Percentiles rank a stretch among this genome's conserved stretches.
phyloP scores from a whole-genome alignment of 2,888 invertebrate species.

The Emesis russula region DNA sequence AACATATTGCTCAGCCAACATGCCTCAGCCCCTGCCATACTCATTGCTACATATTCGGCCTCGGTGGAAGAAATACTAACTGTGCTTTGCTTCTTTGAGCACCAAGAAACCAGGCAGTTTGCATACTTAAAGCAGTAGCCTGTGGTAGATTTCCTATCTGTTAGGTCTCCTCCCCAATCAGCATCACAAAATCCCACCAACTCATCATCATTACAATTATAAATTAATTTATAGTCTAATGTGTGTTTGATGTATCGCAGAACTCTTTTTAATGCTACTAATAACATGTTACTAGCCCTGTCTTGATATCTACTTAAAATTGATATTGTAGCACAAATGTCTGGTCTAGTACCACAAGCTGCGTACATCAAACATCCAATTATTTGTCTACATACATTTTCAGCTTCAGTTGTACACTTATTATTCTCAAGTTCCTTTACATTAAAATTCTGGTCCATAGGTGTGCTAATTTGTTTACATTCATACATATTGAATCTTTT shows the following conservation, averaged over 20 bases:
- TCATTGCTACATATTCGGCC: constrained; percentile 82
- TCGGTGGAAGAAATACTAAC: constrained; percentile 86
- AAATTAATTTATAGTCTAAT: constrained; percentile 65
- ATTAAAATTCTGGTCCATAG: constrained; percentile 77
- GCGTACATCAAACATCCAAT: constrained; percentile 79
- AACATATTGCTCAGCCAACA: constrained; percentile 64
- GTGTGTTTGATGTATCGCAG: constrained; percentile 63
- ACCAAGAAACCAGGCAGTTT: constrained; percentile 79
- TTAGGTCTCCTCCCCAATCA: constrained; percentile 79
- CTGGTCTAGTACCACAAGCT: constrained; percentile 77
- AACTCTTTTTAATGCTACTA: constrained; percentile 54
- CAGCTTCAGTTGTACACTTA: constrained; percentile 33
- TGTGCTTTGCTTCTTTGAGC: constrained; percentile 80
- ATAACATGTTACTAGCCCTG: constrained; percentile 52
- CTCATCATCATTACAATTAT: constrained; percentile 65
- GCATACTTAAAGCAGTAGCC: constrained; percentile 75
- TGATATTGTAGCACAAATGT: constrained; percentile 65
- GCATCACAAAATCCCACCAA: constrained; percentile 81
- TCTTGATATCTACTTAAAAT: constrained; percentile 66
- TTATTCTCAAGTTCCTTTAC: constrained; percentile 49
- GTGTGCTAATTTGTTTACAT: constrained; percentile 69
- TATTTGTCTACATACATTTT: constrained; percentile 72
- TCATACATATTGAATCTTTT: constrained; percentile 74
- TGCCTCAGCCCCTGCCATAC: constrained; percentile 79
- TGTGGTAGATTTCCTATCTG: constrained; percentile 81